phyloP scores from a whole-genome alignment of 2,888 invertebrate genomes.

The Yponomeuta malinellus region DNA sequence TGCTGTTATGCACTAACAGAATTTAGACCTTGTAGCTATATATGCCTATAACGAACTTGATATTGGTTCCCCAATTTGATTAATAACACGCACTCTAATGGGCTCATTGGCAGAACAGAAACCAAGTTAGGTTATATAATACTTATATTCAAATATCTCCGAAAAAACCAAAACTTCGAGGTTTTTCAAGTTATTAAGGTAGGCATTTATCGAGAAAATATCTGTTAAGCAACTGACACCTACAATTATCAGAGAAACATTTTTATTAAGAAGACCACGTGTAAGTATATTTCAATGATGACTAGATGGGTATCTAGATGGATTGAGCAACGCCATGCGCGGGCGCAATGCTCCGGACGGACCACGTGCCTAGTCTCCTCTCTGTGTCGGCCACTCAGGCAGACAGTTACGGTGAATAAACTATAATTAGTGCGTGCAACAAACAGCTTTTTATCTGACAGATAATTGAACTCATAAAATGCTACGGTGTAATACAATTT shows the following conservation, averaged over 20 bases:
- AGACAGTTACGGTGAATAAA: constrained; percentile 26
- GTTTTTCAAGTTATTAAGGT: too few relatives aligned
- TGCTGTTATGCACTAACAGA: too few relatives aligned
- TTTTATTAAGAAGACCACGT: background rate
- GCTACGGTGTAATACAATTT: background rate
- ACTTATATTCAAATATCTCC: too few relatives aligned
- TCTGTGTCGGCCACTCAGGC: constrained; percentile 1
- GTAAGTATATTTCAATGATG: background rate
- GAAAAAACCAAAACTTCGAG: too few relatives aligned
- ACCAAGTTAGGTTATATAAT: too few relatives aligned
- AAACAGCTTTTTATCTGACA: constrained; percentile 5
- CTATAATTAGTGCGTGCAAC: constrained; percentile 24
- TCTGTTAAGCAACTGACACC: too few relatives aligned
- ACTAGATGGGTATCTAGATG: background rate
- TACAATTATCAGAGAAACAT: background rate
- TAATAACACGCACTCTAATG: too few relatives aligned
- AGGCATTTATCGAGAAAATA: too few relatives aligned
- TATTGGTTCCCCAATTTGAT: too few relatives aligned
- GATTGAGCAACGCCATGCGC: constrained; percentile 1
- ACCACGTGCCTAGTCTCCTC: constrained; percentile 7
- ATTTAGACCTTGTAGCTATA: too few relatives aligned
- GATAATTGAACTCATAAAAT: constrained; percentile 4
- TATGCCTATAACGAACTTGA: too few relatives aligned
- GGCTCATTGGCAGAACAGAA: too few relatives aligned
- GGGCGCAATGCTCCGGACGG: background rate